Evolutionary conservation across 1,140 invertebrate species (phyloP), one percentile per base, ranked within the genome.

Genomic region (Dreissena rostriformis): DNA sequence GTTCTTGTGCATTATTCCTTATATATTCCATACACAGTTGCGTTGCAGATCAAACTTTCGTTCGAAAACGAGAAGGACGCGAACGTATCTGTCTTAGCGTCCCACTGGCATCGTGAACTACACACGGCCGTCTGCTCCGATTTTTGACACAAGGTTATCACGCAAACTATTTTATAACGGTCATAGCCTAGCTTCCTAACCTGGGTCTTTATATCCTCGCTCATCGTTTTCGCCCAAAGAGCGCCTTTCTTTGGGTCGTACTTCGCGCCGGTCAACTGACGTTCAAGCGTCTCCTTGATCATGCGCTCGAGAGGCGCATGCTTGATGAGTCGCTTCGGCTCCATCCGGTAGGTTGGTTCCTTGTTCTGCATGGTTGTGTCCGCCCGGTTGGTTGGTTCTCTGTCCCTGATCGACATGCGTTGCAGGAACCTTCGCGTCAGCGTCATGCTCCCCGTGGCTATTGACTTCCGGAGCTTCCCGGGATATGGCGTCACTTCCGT

Each of bases 261-360:
- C 74, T 55, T 84, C 26, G 81, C 65, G 11, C 80, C 84, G 5
- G 80, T 74, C 26, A 90, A 57, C 12, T 79, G 71, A 15, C 70
- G 74, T 14, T 88, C 39, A 22, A 90, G 24, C 12, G 86, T 82
- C 1, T 85, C 70, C 22, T 89, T 85, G 11, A 89, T 82, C 15
- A 89, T 73, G 6, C 75, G 70, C 55, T 87, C 83, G 4, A 86
- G 86, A 19, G 72, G 39, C 5, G 29, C 15, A 6, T 29, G 51
- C 24, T 66, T 86, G 68, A 89, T 88, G 70, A 83, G 86, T 22
- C 74, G 55, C 0, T 76, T 84, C 6, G 91, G 89, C 75, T 89
- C 90, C 90, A 91, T 88, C 5, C 88, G 84, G 78, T 91, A 91
- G 0, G 90, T 90, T 17, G 91, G 91, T 83, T 86, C 97, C 97